phyloP scores from a whole-genome alignment of 2,113 vertebrate genomes.

The Erythrocercus mccallii region DNA sequence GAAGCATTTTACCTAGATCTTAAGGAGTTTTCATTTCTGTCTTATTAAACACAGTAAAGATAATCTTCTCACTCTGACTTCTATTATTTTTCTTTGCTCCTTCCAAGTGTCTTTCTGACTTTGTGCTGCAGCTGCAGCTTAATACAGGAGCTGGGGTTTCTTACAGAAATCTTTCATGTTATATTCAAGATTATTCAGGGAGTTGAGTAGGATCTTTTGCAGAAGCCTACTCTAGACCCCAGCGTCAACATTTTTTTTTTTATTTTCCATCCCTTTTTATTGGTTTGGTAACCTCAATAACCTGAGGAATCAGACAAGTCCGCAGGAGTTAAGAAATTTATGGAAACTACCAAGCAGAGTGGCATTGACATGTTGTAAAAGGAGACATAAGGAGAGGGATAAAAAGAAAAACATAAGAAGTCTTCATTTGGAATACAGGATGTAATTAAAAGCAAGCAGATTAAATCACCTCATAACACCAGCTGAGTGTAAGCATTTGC shows the following conservation, averaged over 20 bases:
- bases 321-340: constrained; percentile 2
- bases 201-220: background rate
- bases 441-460: constrained; percentile 6
- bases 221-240: background rate
- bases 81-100: background rate
- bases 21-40: background rate
- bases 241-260: background rate
- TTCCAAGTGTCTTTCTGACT: background rate
- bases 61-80: background rate
- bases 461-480: background rate
- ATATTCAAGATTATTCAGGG: background rate
- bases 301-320: background rate
- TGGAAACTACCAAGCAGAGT: background rate
- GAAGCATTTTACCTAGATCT: background rate
- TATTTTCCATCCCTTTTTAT: background rate
- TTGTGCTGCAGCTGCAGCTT: background rate
- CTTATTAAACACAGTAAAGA: background rate
- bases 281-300: background rate
- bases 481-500: background rate
- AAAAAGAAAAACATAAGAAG: background rate
- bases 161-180: background rate
- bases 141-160: background rate
- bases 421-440: background rate
- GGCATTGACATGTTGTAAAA: background rate
- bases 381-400: background rate